These are phyloP conservation scores for Drosophila albomicans DNA, from an alignment of 1,140 invertebrate species.

Conservation along the genomic window DNA sequence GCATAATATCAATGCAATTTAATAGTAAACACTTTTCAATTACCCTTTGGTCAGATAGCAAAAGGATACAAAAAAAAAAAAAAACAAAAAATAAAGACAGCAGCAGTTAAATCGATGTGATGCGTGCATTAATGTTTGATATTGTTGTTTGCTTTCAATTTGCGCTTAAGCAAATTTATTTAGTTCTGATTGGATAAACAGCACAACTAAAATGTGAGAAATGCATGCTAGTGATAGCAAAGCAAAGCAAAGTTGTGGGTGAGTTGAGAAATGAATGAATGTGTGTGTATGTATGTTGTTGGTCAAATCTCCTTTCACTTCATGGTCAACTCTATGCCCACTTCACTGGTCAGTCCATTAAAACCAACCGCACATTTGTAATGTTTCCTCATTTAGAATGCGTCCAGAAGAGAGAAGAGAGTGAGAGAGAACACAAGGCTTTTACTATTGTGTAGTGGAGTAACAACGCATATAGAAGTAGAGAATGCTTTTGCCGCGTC, in stretches of 20 bases:
- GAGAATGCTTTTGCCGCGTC: conserved; percentile 39
- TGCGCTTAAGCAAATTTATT: conserved; percentile 59
- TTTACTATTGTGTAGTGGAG: conserved; percentile 18
- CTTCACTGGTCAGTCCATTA: conserved; percentile 38
- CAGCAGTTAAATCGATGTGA: conserved; percentile 28
- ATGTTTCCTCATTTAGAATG: conserved; percentile 54
- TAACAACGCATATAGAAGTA: conserved; percentile 24
- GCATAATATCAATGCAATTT: conserved; percentile 60
- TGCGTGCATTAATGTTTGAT: conserved; percentile 42
- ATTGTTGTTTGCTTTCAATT: conserved; percentile 73
- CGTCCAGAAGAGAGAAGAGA: not conserved
- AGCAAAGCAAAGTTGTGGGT: not conserved
- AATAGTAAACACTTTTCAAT: conserved; percentile 62
- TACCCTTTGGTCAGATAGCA: conserved; percentile 42
- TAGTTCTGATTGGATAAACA: conserved; percentile 31
- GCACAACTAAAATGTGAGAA: not conserved
- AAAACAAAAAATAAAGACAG: conserved; percentile 1
- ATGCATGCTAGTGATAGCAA: not conserved
- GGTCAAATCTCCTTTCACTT: not conserved
- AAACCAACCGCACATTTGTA: conserved; percentile 57
- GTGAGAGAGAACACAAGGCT: conserved; percentile 25
- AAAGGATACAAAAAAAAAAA: conserved; percentile 38
- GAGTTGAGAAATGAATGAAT: not conserved
- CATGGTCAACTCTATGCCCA: not conserved
- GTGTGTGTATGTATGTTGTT: not conserved